Evolutionary conservation across 2,113 vertebrate species (phyloP), one percentile per base, ranked within the genome.

Genomic region (Hydropotes inermis): DNA sequence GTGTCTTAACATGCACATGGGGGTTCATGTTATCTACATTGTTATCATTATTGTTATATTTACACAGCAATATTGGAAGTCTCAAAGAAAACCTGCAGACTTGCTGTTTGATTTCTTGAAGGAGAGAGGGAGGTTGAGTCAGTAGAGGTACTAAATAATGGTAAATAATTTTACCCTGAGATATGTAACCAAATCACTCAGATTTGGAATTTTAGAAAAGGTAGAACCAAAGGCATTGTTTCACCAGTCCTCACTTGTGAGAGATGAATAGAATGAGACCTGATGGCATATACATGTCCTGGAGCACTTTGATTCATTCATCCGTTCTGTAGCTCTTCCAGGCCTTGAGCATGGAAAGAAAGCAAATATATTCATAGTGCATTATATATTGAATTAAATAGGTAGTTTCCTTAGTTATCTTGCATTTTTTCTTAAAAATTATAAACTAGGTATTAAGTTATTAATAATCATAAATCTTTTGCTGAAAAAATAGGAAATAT

Each of bases 371-470:
- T 39, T 79, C 17, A 70, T 4, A 94, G 76, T 36, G 3, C 19
- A 55, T 79, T 95, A 91, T 43, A 88, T 61, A 74, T 52, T 74
- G 43, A 92, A 52, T 95, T 96, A 78, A 28, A 36, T 81, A 91
- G 3, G 67, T 82, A 61, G 45, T 82, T 97, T 89, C 55, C 52
- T 89, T 92, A 81, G 47, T 57, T 90, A 76, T 90, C 19, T n/a
- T 78, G 15, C 11, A 30, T 88, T 84, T 23, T 90, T 95, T 89
- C 43, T 93, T 93, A 58, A 88, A 70, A 25, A 89, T 74, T 27
- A 82, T 25, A 45, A 60, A 43, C 55, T 89, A 93, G 79, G 47
- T 87, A 39, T 85, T 91, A 74, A 87, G 61, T n/a, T 39, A 81
- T 70, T 94, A 81, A 43, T 33, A 91, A 64, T 87, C n/a, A 57